A percentile compares a stretch with the other conserved stretches of the same genome.
Evolutionary conservation across 2,113 vertebrate genomes (phyloP).

Genomic region (Rhadina sibilatrix): DNA sequence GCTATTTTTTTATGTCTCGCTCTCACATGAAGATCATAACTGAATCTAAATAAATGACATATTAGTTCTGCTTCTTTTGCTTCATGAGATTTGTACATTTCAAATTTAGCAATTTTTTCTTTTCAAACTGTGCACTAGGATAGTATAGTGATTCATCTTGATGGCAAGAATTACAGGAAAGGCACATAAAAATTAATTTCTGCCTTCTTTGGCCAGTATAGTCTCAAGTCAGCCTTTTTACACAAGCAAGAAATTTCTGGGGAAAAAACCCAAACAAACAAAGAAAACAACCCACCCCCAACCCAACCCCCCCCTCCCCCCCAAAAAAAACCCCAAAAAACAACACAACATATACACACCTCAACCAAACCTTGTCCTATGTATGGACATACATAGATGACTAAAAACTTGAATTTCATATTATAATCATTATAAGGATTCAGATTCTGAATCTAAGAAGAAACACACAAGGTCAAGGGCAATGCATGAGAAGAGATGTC

Average conservation of each 20-base stretch:
- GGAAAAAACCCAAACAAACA: too few species aligned
- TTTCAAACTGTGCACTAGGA: not conserved
- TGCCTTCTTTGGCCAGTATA: not conserved
- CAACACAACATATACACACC: too few species aligned
- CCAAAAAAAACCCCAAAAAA: not conserved
- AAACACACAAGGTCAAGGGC: not conserved
- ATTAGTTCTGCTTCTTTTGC: not conserved
- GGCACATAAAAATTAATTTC: not conserved
- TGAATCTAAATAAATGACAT: not conserved
- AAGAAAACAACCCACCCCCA: too few species aligned
- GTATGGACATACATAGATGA: not conserved
- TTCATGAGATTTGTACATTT: not conserved
- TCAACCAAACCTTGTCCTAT: not conserved
- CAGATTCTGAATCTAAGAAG: not conserved
- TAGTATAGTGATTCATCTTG: not conserved
- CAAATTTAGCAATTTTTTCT: not conserved
- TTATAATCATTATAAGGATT: not conserved
- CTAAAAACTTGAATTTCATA: not conserved
- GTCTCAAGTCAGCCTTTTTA: not conserved
- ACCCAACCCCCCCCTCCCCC: too few species aligned
- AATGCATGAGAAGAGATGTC: not conserved
- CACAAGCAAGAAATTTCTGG: not conserved
- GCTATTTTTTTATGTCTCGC: not conserved
- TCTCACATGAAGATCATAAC: not conserved
- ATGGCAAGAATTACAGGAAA: not conserved